phyloP scores from a whole-genome alignment of 2,888 invertebrate genomes.

The Podabrus alpinus region DNA sequence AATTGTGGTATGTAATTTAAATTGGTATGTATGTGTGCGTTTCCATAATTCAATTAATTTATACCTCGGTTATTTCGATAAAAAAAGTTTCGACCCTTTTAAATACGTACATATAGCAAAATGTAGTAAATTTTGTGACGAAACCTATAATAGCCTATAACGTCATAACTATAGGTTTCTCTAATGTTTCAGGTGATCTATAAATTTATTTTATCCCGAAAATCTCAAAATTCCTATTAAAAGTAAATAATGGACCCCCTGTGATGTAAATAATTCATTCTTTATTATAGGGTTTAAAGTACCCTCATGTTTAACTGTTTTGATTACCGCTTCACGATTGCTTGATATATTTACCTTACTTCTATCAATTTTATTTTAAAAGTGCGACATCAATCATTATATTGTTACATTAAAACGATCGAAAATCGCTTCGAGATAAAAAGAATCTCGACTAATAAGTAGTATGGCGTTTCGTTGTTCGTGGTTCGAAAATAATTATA shows the following conservation, averaged over 20 bases:
- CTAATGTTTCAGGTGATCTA: slow-evolving; percentile 30
- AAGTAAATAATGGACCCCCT: slow-evolving; percentile 55
- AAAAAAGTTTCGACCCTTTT: not conserved
- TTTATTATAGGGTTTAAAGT: slow-evolving; percentile 45
- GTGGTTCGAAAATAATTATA: not conserved
- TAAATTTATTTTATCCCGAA: slow-evolving; percentile 51
- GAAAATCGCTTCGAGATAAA: not conserved
- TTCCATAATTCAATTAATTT: not conserved
- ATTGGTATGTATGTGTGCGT: not conserved
- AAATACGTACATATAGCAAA: too few relatives aligned
- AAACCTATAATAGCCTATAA: not conserved
- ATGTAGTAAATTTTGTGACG: not conserved
- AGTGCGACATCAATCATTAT: not conserved
- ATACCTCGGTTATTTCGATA: not conserved
- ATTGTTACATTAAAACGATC: not conserved
- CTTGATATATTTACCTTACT: not conserved
- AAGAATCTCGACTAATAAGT: not conserved
- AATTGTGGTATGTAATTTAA: not conserved
- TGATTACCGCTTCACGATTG: slow-evolving; percentile 7
- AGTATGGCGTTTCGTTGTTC: not conserved
- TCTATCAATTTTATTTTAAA: not conserved
- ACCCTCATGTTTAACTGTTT: slow-evolving; percentile 37
- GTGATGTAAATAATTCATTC: slow-evolving; percentile 53
- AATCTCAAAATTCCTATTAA: slow-evolving; percentile 53
- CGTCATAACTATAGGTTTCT: slow-evolving; percentile 14